phyloP scores from a whole-genome alignment of 2,113 vertebrate species.

The Chlorodrepanis virens region DNA sequence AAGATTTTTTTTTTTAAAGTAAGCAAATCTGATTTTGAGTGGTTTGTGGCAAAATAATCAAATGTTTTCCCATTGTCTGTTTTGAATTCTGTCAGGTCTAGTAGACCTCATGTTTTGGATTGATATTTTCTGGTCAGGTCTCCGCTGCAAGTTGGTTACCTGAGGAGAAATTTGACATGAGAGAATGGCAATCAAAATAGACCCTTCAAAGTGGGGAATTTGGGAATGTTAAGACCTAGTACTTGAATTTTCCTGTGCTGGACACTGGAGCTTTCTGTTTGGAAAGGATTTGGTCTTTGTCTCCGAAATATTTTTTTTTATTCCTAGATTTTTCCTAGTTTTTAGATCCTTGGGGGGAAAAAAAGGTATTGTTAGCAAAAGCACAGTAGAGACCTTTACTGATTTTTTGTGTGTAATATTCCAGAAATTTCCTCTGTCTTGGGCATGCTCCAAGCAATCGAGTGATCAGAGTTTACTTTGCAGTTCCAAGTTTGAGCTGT shows the following conservation, averaged over 20 bases:
- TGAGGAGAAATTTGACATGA: neutral
- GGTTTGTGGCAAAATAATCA: neutral
- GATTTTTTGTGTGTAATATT: neutral
- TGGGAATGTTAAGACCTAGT: neutral
- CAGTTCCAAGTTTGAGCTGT: neutral
- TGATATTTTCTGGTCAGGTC: neutral
- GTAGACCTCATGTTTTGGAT: neutral
- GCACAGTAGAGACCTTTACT: neutral
- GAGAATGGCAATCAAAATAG: neutral
- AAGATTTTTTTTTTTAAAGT: neutral
- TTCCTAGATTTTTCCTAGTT: neutral
- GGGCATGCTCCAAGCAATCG: neutral
- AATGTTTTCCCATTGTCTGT: neutral
- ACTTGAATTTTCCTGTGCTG: neutral
- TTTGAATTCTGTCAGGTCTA: neutral
- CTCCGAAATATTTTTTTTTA: neutral
- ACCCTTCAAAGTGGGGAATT: neutral
- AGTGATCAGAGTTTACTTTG: neutral
- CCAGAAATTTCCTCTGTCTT: neutral
- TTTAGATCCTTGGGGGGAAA: neutral
- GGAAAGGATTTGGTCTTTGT: neutral
- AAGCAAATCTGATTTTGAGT: neutral
- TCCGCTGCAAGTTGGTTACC: neutral
- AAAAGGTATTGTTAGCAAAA: neutral
- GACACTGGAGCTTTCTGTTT: neutral